Evolutionary conservation across 37 sponge, comb jelly and placozoan species (phyloP).

Genomic region (Cliona cf. orientalis): DNA sequence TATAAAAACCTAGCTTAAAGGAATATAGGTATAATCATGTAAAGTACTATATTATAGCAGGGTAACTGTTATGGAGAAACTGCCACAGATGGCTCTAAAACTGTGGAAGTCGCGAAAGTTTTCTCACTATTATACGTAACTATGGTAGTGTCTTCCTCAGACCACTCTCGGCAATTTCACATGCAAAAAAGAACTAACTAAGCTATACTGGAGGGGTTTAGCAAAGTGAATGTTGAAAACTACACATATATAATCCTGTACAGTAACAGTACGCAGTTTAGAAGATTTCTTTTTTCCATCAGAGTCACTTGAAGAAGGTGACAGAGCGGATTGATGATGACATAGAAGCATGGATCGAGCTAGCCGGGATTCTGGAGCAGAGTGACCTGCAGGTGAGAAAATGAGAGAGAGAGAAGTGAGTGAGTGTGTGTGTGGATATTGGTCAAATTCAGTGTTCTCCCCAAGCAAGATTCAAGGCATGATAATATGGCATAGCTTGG

Average conservation of each 20-base stretch:
- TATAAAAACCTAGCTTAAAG: constrained; percentile 1
- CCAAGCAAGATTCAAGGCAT: too few species aligned
- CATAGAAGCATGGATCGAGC: constrained; percentile 99
- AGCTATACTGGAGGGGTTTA: too few species aligned
- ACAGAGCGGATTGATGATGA: constrained; percentile 93
- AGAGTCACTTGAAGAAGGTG: constrained; percentile 77
- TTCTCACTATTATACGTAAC: too few species aligned
- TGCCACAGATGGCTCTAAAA: constrained; percentile 2
- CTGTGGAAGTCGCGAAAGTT: too few species aligned
- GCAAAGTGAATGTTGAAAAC: too few species aligned
- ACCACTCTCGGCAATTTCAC: too few species aligned
- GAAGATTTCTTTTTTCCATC: too few species aligned
- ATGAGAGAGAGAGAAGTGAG: background rate
- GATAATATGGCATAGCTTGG: too few species aligned
- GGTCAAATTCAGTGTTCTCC: background rate
- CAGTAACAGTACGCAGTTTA: too few species aligned
- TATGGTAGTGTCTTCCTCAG: too few species aligned
- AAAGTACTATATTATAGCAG: background rate
- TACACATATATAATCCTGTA: too few species aligned
- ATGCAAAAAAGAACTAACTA: too few species aligned
- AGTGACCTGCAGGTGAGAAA: constrained; percentile 37
- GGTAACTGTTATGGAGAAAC: background rate
- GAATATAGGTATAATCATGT: background rate
- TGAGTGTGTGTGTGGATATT: background rate
- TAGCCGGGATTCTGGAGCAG: constrained; percentile 90